Conservation (phyloP, 2,797 vertebrate genomes). For the Carcharodon carcharias region DNA sequence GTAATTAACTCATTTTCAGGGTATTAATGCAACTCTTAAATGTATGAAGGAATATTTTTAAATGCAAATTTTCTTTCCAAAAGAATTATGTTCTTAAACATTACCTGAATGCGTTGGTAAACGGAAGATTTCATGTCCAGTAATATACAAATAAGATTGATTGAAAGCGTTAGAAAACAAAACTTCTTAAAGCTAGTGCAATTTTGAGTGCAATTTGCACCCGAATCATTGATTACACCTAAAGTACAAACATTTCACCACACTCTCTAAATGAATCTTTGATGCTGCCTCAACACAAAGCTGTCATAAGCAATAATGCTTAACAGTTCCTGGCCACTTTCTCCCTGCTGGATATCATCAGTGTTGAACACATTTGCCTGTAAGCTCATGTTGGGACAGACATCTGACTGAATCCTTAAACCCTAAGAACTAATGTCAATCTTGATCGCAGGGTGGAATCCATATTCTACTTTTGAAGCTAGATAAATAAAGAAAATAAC, state of each 20-base stretch:
- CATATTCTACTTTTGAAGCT: background rate
- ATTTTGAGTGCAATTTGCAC: background rate
- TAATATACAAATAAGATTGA: too few relatives aligned
- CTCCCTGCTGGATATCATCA: background rate
- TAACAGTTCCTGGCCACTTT: background rate
- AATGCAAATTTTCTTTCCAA: too few relatives aligned
- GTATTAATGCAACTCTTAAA: too few relatives aligned
- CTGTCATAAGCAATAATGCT: background rate
- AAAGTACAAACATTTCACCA: background rate
- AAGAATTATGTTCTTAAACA: too few relatives aligned
- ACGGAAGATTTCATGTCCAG: too few relatives aligned
- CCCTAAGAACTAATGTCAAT: background rate
- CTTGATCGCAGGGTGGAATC: background rate
- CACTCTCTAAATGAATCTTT: background rate
- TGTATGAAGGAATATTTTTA: too few relatives aligned
- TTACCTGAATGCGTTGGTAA: too few relatives aligned
- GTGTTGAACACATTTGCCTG: background rate
- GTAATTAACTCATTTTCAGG: too few relatives aligned
- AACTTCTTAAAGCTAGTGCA: too few relatives aligned
- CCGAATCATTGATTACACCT: background rate
- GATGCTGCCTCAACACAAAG: background rate
- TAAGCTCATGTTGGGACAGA: background rate
- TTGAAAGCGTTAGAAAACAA: too few relatives aligned
- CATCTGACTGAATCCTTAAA: background rate
- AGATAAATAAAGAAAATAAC: background rate